These are phyloP conservation scores for Liodrosophila aerea DNA, from an alignment of 2,888 invertebrate species.

Conservation along the genomic window DNA sequence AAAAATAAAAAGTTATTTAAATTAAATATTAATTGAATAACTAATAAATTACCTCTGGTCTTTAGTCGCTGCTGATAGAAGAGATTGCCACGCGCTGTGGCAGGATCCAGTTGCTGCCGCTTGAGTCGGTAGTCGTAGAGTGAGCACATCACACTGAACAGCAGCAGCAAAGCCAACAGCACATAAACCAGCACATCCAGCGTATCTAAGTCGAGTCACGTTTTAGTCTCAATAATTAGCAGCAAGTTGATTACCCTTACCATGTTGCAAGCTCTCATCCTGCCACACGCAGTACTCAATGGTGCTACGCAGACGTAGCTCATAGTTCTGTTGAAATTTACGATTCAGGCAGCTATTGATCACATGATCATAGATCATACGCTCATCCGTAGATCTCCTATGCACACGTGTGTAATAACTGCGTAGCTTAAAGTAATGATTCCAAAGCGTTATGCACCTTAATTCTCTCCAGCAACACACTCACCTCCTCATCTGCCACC, in stretches of 20 bases:
- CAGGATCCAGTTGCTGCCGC: slow-evolving; percentile 18
- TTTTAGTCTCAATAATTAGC: background rate
- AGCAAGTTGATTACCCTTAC: slow-evolving; percentile 30
- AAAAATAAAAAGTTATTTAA: background rate
- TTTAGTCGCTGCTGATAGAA: slow-evolving; percentile 53
- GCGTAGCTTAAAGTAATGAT: slow-evolving; percentile 47
- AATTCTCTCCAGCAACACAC: background rate
- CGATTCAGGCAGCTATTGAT: slow-evolving; percentile 74
- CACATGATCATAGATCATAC: slow-evolving; percentile 58
- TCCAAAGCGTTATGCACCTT: background rate
- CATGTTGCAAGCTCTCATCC: slow-evolving; percentile 38
- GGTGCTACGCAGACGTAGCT: slow-evolving; percentile 63
- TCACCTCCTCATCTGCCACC: slow-evolving; percentile 50
- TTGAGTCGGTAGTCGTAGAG: slow-evolving; percentile 62
- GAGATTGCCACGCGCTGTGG: slow-evolving; percentile 27
- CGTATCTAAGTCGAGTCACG: slow-evolving; percentile 42
- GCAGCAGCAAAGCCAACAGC: slow-evolving; percentile 41
- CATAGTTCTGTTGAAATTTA: slow-evolving; percentile 43
- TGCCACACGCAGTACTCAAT: slow-evolving; percentile 76
- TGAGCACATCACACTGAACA: slow-evolving; percentile 40
- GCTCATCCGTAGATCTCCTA: slow-evolving; percentile 57
- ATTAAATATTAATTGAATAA: background rate
- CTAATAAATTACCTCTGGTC: slow-evolving; percentile 48
- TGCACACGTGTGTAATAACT: slow-evolving; percentile 66
- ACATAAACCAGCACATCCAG: slow-evolving; percentile 51